Conservation (phyloP, 2,113 vertebrate species). For the Melanerpes formicivorus region DNA sequence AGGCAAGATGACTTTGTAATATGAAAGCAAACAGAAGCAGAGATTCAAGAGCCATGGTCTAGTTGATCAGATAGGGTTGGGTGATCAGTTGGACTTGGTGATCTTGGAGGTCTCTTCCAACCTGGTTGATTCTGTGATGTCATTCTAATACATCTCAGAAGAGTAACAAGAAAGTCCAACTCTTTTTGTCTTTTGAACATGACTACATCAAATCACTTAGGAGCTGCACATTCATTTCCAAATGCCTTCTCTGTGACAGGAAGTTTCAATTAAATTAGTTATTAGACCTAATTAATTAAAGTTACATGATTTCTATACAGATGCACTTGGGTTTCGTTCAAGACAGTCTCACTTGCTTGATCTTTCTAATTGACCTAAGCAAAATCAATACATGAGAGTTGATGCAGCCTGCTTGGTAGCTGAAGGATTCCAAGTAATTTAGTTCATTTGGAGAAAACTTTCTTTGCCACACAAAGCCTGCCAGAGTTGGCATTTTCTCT, state of each 20-base stretch:
- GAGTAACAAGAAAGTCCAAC: not conserved
- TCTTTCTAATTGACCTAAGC: constrained; percentile 20
- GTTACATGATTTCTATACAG: not conserved
- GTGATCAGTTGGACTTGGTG: too few species aligned
- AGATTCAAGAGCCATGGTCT: not conserved
- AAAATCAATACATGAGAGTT: constrained; percentile 33
- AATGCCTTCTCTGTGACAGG: not conserved
- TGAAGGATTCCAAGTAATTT: constrained; percentile 4
- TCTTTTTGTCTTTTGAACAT: not conserved
- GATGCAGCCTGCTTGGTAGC: not conserved
- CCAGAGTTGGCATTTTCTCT: constrained; percentile 9
- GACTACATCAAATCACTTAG: not conserved
- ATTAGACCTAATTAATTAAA: constrained; percentile 49
- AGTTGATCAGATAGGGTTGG: too few species aligned
- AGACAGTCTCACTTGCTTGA: not conserved
- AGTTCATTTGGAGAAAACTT: constrained; percentile 15
- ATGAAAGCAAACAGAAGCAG: not conserved
- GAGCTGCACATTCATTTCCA: too few species aligned
- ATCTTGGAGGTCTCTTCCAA: too few species aligned
- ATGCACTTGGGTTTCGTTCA: not conserved
- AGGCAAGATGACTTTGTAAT: not conserved
- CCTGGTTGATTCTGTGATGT: too few species aligned
- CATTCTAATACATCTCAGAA: not conserved
- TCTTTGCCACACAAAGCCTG: not conserved
- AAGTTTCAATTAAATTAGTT: constrained; percentile 31